A percentile compares a stretch with the other conserved stretches of the same genome.
Evolutionary conservation across 1,140 invertebrate genomes (phyloP).

Genomic region (Thaumatotibia leucotreta): DNA sequence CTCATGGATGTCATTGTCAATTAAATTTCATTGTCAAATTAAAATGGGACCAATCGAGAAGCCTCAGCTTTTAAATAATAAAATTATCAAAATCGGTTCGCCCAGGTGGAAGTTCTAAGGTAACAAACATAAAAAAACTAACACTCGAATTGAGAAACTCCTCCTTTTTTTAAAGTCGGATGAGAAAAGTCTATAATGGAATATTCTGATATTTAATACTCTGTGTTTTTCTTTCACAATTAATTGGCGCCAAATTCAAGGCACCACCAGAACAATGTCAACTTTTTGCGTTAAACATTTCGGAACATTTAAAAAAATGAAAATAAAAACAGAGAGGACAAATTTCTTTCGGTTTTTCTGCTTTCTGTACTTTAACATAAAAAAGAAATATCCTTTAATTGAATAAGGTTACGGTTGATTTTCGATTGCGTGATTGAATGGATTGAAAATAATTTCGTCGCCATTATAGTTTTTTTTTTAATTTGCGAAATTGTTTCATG

Average conservation of each 20-base stretch:
- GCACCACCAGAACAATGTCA: conserved; percentile 1
- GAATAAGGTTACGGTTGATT: neutral
- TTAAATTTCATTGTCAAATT: no score
- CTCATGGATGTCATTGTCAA: no score
- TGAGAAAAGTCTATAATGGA: no score
- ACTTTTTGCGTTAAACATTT: conserved; percentile 14
- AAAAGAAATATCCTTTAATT: neutral
- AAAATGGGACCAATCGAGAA: no score
- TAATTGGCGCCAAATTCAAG: conserved; percentile 14
- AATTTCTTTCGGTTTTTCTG: conserved; percentile 15
- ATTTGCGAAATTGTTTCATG: neutral
- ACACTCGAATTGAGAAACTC: no score
- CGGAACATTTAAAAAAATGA: neutral
- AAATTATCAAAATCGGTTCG: no score
- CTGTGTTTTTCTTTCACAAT: neutral
- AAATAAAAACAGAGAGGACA: conserved; percentile 9
- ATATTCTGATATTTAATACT: neutral
- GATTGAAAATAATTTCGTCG: neutral
- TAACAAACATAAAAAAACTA: no score
- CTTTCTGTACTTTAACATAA: neutral
- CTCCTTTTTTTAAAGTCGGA: no score
- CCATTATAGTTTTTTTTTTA: neutral
- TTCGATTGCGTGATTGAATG: neutral
- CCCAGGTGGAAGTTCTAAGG: no score
- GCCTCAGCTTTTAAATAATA: no score